Percentiles rank a stretch among this genome's conserved stretches.
These are phyloP conservation scores for Catamblyrhynchus diadema DNA, from an alignment of 2,797 vertebrate genomes.

Conservation along the genomic window DNA sequence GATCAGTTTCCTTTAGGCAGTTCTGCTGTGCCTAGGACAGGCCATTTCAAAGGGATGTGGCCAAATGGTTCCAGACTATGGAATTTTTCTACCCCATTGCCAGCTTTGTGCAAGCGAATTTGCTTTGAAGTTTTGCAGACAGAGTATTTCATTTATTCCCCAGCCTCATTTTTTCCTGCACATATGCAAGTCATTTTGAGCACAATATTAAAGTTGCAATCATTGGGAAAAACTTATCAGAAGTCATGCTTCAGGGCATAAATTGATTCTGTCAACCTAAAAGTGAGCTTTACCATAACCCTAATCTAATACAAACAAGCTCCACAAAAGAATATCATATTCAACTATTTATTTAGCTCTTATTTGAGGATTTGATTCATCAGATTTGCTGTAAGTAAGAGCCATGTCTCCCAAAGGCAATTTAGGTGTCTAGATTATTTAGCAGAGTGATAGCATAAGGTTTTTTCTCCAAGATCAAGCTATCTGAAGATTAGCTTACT, in stretches of 20 bases:
- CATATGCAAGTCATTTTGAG: constrained; percentile 54
- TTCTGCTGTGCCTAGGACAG: neutral
- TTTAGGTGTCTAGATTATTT: neutral
- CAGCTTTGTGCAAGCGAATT: constrained; percentile 21
- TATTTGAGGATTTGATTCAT: neutral
- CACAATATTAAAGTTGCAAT: constrained; percentile 15
- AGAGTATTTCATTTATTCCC: constrained; percentile 26
- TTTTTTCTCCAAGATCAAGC: neutral
- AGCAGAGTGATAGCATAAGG: neutral
- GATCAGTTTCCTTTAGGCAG: neutral
- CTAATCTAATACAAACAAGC: neutral
- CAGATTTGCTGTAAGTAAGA: neutral
- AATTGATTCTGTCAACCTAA: neutral
- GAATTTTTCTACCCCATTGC: constrained; percentile 36
- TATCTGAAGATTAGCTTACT: neutral
- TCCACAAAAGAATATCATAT: neutral
- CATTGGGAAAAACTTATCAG: neutral
- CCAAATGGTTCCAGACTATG: constrained; percentile 32
- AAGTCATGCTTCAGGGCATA: neutral
- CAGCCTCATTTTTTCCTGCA: neutral
- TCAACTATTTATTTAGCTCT: neutral
- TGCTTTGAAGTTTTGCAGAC: constrained; percentile 46
- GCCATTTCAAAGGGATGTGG: neutral
- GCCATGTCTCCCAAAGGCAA: neutral
- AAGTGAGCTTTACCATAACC: neutral